Evolutionary conservation across 2,797 vertebrate genomes (phyloP).

Genomic region (Rhynchotus rufescens): DNA sequence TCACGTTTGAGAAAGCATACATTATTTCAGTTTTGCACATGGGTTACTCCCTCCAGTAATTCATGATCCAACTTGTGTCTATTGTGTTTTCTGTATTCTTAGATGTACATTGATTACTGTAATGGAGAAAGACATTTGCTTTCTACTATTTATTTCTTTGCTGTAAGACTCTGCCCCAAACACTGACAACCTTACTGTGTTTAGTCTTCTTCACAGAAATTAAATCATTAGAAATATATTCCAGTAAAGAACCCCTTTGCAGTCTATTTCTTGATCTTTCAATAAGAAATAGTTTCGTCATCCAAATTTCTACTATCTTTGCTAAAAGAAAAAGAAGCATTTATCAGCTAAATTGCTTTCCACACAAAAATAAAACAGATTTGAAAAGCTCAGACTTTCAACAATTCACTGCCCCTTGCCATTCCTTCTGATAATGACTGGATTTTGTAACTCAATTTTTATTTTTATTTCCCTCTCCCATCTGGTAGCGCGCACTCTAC

Average conservation of each 20-base stretch:
- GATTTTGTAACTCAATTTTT: conserved; percentile 37
- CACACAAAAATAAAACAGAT: not conserved
- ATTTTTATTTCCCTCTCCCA: too few species aligned
- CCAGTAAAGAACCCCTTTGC: not conserved
- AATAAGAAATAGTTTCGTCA: not conserved
- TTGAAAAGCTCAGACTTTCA: not conserved
- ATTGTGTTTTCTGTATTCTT: conserved; percentile 22
- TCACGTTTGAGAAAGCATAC: conserved; percentile 25
- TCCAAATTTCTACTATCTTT: not conserved
- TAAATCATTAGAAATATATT: not conserved
- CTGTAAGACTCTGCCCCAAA: not conserved
- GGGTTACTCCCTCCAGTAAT: conserved; percentile 50
- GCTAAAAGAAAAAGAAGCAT: not conserved
- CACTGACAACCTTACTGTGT: not conserved
- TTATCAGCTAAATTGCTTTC: not conserved
- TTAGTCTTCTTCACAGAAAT: not conserved
- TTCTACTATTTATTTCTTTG: not conserved
- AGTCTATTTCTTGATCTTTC: not conserved
- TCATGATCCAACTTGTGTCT: conserved; percentile 38
- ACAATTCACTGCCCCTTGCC: not conserved
- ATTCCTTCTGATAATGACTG: conserved; percentile 51
- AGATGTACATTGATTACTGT: not conserved
- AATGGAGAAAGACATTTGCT: not conserved
- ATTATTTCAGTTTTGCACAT: conserved; percentile 28
- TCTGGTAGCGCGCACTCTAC: too few species aligned